Conservation (phyloP, 92 coral and sea anemone species). For the Zoanthus sansibaricus region DNA sequence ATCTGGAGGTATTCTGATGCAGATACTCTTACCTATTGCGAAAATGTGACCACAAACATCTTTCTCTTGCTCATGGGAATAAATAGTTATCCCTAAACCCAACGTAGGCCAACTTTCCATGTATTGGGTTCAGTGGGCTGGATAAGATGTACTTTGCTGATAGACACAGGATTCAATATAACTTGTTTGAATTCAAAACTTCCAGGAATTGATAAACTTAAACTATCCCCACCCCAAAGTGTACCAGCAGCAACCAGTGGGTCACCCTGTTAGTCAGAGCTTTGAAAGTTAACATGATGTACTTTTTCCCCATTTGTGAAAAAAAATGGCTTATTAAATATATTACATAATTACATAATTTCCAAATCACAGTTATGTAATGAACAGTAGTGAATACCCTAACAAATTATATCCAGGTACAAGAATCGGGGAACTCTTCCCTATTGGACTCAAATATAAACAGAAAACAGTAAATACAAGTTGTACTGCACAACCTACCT, state of each 20-base stretch:
- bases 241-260: slow-evolving; percentile 53
- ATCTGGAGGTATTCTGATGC: too few relatives aligned
- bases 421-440: too few relatives aligned
- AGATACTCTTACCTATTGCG: too few relatives aligned
- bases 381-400: slow-evolving; percentile 53
- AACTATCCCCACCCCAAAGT: slow-evolving; percentile 42
- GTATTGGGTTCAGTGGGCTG: slow-evolving; percentile 40
- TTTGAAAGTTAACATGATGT: not conserved
- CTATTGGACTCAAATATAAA: too few relatives aligned
- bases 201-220: slow-evolving; percentile 32
- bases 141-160: slow-evolving; percentile 37
- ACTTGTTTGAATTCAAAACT: slow-evolving; percentile 48
- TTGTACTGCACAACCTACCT: too few relatives aligned
- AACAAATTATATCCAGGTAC: slow-evolving; percentile 47
- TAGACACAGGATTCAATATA: slow-evolving; percentile 57
- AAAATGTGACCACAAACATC: too few relatives aligned
- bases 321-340: slow-evolving; percentile 51
- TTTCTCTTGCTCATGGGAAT: too few relatives aligned
- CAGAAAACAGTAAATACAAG: too few relatives aligned
- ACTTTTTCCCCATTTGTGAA: slow-evolving; percentile 13
- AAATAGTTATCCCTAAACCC: slow-evolving; percentile 58
- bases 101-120: slow-evolving; percentile 41
- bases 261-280: not conserved
- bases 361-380: slow-evolving; percentile 29
- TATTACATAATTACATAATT: not conserved